A percentile compares a stretch with the other conserved stretches of the same genome.
Evolutionary conservation across 2,888 invertebrate species (phyloP).

Genomic region (Idaea dimidiata): DNA sequence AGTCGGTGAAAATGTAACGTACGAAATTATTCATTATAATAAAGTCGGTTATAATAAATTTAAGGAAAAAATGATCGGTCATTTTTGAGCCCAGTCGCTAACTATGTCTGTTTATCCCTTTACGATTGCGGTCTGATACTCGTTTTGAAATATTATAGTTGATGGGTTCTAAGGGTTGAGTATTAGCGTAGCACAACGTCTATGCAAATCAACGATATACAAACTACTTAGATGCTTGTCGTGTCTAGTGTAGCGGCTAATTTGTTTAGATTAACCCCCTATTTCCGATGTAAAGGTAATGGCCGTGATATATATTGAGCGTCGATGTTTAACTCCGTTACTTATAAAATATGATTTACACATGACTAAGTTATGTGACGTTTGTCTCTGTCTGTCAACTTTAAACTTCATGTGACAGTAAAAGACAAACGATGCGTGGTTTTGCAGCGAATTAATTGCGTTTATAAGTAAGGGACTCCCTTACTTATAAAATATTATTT

Average conservation of each 20-base stretch:
- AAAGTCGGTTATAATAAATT: no score
- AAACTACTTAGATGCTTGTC: slow-evolving; percentile 22
- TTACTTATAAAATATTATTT: no score
- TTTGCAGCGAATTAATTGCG: no score
- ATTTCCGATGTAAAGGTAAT: slow-evolving; percentile 5
- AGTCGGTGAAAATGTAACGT: no score
- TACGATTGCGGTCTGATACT: slow-evolving; percentile 25
- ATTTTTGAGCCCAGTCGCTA: background rate
- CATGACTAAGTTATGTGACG: no score
- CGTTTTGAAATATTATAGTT: slow-evolving; percentile 39
- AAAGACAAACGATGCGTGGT: no score
- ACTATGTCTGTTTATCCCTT: background rate
- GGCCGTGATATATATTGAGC: background rate
- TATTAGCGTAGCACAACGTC: slow-evolving; percentile 33
- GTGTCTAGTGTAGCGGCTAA: slow-evolving; percentile 25
- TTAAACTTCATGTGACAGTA: no score
- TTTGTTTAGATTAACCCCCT: slow-evolving; percentile 22
- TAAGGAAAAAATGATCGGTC: no score
- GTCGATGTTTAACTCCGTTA: slow-evolving; percentile 6
- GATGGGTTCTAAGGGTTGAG: slow-evolving; percentile 20
- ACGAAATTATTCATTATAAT: no score
- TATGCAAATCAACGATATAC: slow-evolving; percentile 29
- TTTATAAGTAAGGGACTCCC: no score
- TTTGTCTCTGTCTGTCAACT: no score
- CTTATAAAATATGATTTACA: slow-evolving; percentile 8